Evolutionary conservation across 2,888 invertebrate species (phyloP), one percentile per base, ranked within the genome.

Genomic region (Andrena camellia): DNA sequence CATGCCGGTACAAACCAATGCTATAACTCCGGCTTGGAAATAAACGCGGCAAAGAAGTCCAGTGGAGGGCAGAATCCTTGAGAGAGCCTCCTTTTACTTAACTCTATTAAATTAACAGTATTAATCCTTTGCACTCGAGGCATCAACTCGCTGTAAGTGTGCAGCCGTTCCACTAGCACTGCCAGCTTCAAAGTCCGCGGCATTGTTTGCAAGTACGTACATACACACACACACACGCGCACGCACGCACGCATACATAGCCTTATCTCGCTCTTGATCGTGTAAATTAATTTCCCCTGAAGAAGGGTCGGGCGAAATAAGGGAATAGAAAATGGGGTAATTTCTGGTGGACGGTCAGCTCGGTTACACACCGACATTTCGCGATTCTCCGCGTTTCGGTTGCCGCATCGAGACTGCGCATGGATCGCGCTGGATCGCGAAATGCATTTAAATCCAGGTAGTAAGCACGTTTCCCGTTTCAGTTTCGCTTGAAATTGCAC

Each of bases 91-190:
- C 54, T 33, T 33, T 60, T 42, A 29, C 52, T 31, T 17, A 66
- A 66, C 57, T 81, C 81, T 66, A 81, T 74, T 80, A 73, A 81
- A 80, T 72, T 74, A 81, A 79, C 62, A 54, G 66, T 67, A 70
- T 79, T 81, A 81, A 81, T 79, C 71, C 80, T 80, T 78, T 50
- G n/a, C 66, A 33, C 66, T 48, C 71, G 69, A 60, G 66, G 60
- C 62, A 80, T 67, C 80, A 80, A 80, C 8, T 66, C 29, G 13
- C 6, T 29, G 8, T 8, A 17, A 31, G 54, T 13, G 57, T 76
- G 31, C 42, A n/a, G n/a, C 3, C 26, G 2, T n/a, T 35, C 10
- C 10, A 4, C 33, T 10, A 13, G 10, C 6, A n/a, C 31, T 2
- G 20, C 52, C 29, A n/a, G n/a, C 59, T 8, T 35, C 26, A 54